Evolutionary conservation across 2,113 vertebrate species (phyloP).

Genomic region (Tragelaphus imberbis): DNA sequence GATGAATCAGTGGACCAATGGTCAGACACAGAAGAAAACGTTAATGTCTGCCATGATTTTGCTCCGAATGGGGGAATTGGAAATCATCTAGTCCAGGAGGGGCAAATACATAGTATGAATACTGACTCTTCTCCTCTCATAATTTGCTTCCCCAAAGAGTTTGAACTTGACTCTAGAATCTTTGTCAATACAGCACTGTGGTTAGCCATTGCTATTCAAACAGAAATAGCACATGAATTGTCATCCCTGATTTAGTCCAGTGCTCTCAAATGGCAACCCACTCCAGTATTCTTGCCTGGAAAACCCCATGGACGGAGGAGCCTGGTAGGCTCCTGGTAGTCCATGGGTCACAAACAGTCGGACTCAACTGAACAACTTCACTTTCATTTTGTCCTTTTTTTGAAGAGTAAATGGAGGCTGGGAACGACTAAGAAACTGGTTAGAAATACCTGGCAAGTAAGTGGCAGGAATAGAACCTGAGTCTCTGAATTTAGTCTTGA

Average conservation of each 20-base stretch:
- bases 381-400: neutral
- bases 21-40: neutral
- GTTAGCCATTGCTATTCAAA: neutral
- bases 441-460: neutral
- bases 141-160: neutral
- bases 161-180: neutral
- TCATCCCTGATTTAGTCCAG: neutral
- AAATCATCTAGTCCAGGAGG: neutral
- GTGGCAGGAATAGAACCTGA: neutral
- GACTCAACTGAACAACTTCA: neutral
- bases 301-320: neutral
- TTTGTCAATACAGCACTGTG: neutral
- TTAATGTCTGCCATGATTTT: neutral
- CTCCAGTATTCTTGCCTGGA: neutral
- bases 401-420: neutral
- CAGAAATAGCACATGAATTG: neutral
- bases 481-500: neutral
- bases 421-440: neutral
- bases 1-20: neutral
- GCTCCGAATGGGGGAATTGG: neutral
- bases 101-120: neutral
- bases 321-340: neutral
- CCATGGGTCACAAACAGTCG: neutral
- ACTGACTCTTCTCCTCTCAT: neutral
- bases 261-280: neutral